Conservation (phyloP, 2,797 vertebrate genomes). For the Rhabdomys pumilio region DNA sequence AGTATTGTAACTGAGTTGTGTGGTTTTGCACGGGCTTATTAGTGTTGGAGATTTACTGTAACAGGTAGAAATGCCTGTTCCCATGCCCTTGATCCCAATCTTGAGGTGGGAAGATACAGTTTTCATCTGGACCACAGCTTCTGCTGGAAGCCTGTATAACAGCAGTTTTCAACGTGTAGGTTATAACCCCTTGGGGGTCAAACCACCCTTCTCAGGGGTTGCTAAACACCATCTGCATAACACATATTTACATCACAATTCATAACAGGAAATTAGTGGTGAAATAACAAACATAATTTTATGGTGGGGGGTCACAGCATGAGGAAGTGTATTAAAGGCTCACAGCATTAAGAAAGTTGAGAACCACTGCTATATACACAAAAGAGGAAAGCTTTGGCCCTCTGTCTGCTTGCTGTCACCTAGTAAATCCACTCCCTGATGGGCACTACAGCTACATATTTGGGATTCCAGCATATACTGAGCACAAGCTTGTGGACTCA, state of each 20-base stretch:
- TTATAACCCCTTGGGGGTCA: background rate
- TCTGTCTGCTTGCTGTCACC: too few relatives aligned
- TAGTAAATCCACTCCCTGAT: too few relatives aligned
- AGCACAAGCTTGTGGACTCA: too few relatives aligned
- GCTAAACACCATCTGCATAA: background rate
- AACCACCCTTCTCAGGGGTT: background rate
- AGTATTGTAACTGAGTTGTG: background rate
- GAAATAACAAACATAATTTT: background rate
- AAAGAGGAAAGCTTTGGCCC: too few relatives aligned
- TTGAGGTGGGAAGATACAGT: background rate
- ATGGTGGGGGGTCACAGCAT: background rate
- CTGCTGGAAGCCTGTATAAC: background rate
- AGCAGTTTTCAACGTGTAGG: background rate
- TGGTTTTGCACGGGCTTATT: background rate
- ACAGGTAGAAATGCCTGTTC: background rate
- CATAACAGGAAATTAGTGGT: background rate
- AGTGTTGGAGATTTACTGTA: too few relatives aligned
- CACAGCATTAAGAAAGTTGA: background rate
- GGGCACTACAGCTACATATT: too few relatives aligned
- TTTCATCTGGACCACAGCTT: background rate
- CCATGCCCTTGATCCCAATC: background rate
- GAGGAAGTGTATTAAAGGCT: background rate
- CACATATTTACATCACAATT: background rate
- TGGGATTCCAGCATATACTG: too few relatives aligned
- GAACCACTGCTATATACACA: background rate